Evolutionary conservation across 2,888 invertebrate genomes (phyloP).

Genomic region (Cheilosia pagana): DNA sequence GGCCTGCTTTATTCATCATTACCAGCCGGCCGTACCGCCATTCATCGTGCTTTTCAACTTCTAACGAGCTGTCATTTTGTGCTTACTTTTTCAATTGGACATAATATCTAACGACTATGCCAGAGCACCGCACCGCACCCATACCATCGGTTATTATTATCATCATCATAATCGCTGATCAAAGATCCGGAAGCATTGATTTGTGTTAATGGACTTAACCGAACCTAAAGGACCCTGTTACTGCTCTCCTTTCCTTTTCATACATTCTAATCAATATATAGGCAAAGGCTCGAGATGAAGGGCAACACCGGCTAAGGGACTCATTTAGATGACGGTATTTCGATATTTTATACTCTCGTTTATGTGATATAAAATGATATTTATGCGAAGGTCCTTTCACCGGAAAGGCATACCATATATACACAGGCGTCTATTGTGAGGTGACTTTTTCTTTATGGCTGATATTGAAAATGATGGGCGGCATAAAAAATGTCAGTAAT

Average conservation of each 20-base stretch:
- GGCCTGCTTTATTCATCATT: conserved; percentile 5
- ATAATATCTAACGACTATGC: conserved; percentile 47
- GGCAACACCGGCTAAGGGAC: conserved; percentile 35
- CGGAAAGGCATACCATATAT: conserved; percentile 4
- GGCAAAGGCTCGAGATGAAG: not conserved
- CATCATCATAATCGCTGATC: conserved; percentile 67
- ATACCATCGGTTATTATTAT: conserved; percentile 35
- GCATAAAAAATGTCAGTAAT: conserved; percentile 55
- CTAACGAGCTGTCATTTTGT: conserved; percentile 65
- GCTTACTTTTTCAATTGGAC: conserved; percentile 65
- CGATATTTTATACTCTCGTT: conserved; percentile 66
- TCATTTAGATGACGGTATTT: conserved; percentile 65
- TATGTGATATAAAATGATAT: conserved; percentile 69
- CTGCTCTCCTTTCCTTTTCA: conserved; percentile 7
- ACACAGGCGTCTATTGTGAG: conserved; percentile 14
- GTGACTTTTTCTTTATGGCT: not conserved
- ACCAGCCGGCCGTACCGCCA: conserved; percentile 19
- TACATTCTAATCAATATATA: conserved; percentile 61
- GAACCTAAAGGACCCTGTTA: conserved; percentile 35
- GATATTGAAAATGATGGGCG: conserved; percentile 57
- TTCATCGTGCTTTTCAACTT: conserved; percentile 55
- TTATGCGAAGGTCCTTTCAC: conserved; percentile 62
- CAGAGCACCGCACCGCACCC: not conserved
- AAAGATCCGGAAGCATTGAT: conserved; percentile 68
- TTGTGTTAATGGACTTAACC: conserved; percentile 70